Base-by-base conservation (phyloP, 2,888 invertebrate species). In the Plebejus melissa region DNA sequence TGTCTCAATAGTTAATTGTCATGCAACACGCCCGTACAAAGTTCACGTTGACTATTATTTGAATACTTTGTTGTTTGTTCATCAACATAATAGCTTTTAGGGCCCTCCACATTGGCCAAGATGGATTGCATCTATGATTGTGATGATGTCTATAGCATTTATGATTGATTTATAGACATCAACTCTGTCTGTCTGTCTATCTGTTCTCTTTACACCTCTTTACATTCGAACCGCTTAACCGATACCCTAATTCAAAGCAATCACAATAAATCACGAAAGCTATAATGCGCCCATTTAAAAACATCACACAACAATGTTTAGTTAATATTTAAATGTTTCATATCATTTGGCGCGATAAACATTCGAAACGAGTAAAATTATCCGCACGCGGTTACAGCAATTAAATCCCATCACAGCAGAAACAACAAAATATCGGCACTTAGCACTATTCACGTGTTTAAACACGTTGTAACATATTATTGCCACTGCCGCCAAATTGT, bases 351-450 rank as follows among this genome's bases (percentile, higher is more conserved):
- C 41, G 28, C 71, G n/a, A 71, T 71, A 46, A 46, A 71, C 71
- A 41, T 71, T 71, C 71, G 7, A 6, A 71, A 71, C 28, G 71
- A 50, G 71, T 71, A 22, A 46, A 71, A 72, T 72, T 32, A 72
- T 54, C 32, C 46, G 54, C 72, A 72, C 72, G 72, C 72, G 72
- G 72, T 72, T 28, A 50, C 72, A 50, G 50, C 72, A 72, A 72
- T 72, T 54, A 72, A 72, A 72, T 54, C 28, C 32, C 32, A 72
- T 72, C 72, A 72, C 72, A 65, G 13, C 71, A 41, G 46, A 71
- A 13, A 71, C 46, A 72, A 54, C 72, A 50, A 72, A 72, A 72
- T 54, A 72, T 72, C 54, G 54, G 54, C 32, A 72, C 72, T 72
- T 72, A 13, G 72, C 46, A 9, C 28, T 54, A 32, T 72, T 72